Percentiles rank a stretch among this genome's conserved stretches.
phyloP scores from a whole-genome alignment of 2,113 vertebrate species.

The Mionectes macconnelli region DNA sequence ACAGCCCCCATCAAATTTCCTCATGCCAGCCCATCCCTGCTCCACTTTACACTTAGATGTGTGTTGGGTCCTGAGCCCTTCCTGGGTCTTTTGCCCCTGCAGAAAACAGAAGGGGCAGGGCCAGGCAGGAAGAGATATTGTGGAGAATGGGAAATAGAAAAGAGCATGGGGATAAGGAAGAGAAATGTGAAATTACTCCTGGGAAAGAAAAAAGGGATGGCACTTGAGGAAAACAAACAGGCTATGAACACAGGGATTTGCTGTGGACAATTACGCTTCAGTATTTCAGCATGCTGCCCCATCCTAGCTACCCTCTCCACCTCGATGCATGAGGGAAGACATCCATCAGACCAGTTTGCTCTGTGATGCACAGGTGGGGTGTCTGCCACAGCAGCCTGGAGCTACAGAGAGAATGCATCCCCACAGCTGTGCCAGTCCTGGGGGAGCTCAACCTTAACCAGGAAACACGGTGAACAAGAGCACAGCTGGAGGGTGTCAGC shows the following conservation, averaged over 20 bases:
- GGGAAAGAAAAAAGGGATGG: not conserved
- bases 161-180: fast-evolving
- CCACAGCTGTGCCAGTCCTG: fast-evolving
- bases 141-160: not conserved
- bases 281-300: not conserved
- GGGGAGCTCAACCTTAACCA: fast-evolving
- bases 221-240: not conserved
- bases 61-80: not conserved
- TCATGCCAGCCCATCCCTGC: fast-evolving
- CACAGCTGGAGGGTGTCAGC: not conserved
- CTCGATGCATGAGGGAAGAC: not conserved
- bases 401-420: not conserved
- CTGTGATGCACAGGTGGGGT: not conserved
- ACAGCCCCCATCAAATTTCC: not conserved
- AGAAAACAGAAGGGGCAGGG: not conserved
- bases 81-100: not conserved
- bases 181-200: not conserved
- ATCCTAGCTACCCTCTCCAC: not conserved
- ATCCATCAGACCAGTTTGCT: not conserved
- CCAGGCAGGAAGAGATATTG: not conserved
- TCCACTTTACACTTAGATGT: fast-evolving
- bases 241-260: not conserved
- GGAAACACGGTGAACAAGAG: not conserved
- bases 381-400: not conserved
- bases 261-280: not conserved